Evolutionary conservation across 1,140 invertebrate species (phyloP).

Genomic region (Magallana angulata): DNA sequence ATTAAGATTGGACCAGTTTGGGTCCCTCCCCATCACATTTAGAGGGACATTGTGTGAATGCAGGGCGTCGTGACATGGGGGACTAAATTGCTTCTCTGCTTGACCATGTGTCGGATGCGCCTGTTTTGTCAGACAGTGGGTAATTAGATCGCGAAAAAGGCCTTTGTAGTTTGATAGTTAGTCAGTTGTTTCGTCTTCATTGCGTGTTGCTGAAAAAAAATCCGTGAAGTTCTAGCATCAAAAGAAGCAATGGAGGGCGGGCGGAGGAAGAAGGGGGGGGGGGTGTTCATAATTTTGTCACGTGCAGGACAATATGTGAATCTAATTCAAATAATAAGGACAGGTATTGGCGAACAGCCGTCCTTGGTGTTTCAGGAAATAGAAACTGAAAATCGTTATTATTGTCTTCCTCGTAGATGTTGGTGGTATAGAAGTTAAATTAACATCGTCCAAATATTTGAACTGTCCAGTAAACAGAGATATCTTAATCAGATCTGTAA

Average conservation of each 20-base stretch:
- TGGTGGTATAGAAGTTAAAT: too few relatives aligned
- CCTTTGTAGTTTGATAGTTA: not conserved
- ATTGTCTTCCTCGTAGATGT: too few relatives aligned
- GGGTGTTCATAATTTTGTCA: slow-evolving; percentile 2
- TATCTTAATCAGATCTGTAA: not conserved
- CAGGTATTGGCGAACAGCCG: not conserved
- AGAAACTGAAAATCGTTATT: not conserved
- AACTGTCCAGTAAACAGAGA: not conserved
- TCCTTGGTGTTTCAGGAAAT: not conserved
- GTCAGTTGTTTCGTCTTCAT: slow-evolving; percentile 33
- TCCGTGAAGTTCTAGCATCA: not conserved
- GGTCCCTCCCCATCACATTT: slow-evolving; percentile 14
- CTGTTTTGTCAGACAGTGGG: not conserved
- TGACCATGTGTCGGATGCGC: not conserved
- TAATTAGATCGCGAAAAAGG: not conserved
- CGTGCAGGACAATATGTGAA: not conserved
- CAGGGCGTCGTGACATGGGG: not conserved
- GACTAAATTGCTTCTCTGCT: slow-evolving; percentile 12
- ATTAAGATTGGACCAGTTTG: not conserved
- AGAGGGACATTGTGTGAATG: slow-evolving; percentile 12
- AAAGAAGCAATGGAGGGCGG: not conserved
- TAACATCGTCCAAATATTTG: too few relatives aligned
- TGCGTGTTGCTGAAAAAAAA: not conserved
- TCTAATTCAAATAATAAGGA: slow-evolving; percentile 28
- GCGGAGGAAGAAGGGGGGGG: not conserved